Evolutionary conservation across 2,888 invertebrate genomes (phyloP).

Genomic region (Rhagonycha fulva): DNA sequence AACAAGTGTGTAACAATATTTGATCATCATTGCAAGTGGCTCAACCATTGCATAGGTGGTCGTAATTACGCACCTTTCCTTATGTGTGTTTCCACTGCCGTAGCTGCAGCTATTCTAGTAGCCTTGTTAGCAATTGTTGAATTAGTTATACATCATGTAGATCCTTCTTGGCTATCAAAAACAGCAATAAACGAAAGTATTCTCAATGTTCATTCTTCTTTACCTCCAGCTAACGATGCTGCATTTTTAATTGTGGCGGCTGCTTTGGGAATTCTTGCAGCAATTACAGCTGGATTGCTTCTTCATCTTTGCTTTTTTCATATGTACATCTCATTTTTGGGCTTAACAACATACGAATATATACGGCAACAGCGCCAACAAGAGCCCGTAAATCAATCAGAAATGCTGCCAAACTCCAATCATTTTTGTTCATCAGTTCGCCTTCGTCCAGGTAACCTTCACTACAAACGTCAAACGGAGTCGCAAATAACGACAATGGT

Average conservation of each 20-base stretch:
- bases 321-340: conserved; percentile 81
- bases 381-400: conserved; percentile 32
- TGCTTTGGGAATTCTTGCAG: conserved; percentile 70
- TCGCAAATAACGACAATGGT: conserved; percentile 46
- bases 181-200: conserved; percentile 46
- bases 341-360: conserved; percentile 90
- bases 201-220: conserved; percentile 32
- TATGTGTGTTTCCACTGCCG: conserved; percentile 78
- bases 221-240: conserved; percentile 60
- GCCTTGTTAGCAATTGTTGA: conserved; percentile 72
- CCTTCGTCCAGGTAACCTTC: conserved; percentile 50
- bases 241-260: conserved; percentile 64
- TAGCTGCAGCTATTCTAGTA: conserved; percentile 72
- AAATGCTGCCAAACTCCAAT: conserved; percentile 12
- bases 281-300: conserved; percentile 75
- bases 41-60: conserved; percentile 95
- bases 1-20: conserved; percentile 96
- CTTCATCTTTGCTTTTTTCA: conserved; percentile 88
- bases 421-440: conserved; percentile 26
- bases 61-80: conserved; percentile 87
- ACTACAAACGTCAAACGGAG: conserved; percentile 52
- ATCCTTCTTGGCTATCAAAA: conserved; percentile 60
- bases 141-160: conserved; percentile 66
- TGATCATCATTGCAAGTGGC: conserved; percentile 99
- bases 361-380: conserved; percentile 63